Conservation (phyloP, 2,113 vertebrate genomes). For the Cebus imitator region DNA sequence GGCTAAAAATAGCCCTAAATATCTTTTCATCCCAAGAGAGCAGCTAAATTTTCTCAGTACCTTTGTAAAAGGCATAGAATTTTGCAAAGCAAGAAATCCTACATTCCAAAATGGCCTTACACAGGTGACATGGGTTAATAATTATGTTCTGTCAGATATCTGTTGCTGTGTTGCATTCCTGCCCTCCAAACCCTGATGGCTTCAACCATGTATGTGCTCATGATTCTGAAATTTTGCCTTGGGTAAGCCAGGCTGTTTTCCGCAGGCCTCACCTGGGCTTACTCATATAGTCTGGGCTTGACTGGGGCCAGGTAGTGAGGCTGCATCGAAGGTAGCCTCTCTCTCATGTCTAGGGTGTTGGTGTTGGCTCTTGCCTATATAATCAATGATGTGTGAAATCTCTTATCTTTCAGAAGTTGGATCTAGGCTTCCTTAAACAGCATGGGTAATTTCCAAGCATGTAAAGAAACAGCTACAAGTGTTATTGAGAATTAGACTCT, state of each 20-base stretch:
- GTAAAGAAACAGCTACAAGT: neutral
- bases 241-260: neutral
- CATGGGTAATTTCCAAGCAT: neutral
- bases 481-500: neutral
- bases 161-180: neutral
- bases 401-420: neutral
- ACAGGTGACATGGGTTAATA: neutral
- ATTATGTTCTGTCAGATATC: neutral
- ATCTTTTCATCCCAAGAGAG: neutral
- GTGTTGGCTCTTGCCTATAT: neutral
- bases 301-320: neutral
- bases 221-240: neutral
- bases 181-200: neutral
- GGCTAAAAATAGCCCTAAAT: neutral
- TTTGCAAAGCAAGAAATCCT: neutral
- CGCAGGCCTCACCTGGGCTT: neutral
- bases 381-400: neutral
- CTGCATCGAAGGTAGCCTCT: neutral
- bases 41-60: neutral
- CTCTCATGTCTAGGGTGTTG: neutral
- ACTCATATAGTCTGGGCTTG: neutral
- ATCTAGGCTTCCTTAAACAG: neutral
- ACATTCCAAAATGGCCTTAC: neutral
- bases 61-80: neutral
- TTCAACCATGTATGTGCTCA: neutral